Conservation (phyloP, 2,113 vertebrate genomes). For the Crotalus viridis region DNA sequence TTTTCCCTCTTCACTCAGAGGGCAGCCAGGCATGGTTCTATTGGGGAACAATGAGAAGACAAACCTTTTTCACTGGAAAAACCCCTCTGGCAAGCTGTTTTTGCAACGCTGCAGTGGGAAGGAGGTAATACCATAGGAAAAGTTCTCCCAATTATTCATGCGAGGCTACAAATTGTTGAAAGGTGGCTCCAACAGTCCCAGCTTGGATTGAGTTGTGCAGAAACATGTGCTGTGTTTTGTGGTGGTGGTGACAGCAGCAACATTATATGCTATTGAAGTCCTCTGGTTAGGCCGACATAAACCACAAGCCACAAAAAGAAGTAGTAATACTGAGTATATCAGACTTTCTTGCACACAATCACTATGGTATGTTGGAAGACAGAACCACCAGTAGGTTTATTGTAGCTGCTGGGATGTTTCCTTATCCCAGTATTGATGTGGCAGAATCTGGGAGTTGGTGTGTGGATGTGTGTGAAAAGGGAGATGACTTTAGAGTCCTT, state of each 20-base stretch:
- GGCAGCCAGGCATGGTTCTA: neutral
- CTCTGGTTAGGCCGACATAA: neutral
- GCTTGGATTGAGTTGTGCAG: neutral
- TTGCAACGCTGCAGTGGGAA: neutral
- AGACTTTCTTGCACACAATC: neutral
- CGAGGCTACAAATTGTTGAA: neutral
- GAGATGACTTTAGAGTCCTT: neutral
- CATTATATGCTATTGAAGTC: neutral
- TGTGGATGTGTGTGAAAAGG: neutral
- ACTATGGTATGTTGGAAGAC: neutral
- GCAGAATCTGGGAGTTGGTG: neutral
- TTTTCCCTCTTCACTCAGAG: neutral
- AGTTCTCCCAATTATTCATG: neutral
- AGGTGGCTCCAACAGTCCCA: neutral
- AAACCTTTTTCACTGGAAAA: neutral
- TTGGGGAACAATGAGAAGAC: neutral
- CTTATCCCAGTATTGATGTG: neutral
- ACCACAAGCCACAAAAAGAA: constrained; percentile 11
- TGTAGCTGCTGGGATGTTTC: neutral
- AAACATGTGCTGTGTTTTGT: neutral
- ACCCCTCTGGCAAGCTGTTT: neutral
- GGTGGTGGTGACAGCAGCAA: too few relatives aligned
- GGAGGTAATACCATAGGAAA: neutral
- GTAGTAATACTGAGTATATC: too few relatives aligned
- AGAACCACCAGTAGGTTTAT: too few relatives aligned